Base-by-base conservation (phyloP, 2,113 vertebrate species). In the chimpanzee (Pan troglodytes) region DNA sequence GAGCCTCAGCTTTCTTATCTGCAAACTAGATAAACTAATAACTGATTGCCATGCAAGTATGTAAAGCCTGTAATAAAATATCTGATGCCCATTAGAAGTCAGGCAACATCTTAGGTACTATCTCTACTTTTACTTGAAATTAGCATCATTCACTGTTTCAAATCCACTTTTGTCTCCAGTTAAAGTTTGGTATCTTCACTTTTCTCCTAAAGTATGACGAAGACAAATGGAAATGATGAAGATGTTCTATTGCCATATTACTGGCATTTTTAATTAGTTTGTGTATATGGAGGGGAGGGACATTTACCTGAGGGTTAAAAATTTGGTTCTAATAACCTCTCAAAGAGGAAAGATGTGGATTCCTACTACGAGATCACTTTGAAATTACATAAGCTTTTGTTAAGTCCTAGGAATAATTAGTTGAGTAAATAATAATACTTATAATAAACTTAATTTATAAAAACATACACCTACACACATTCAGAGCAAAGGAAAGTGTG, bases 331-430 rank as follows among this genome's bases (percentile, higher is more conserved):
- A 92, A 83, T 78, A 91, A 92, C 73, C 16, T 35, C 83, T 88
- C 83, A 92, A 84, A 88, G 6, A 82, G 61, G 45, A 92, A 94
- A 85, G 64, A 32, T 84, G 5, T 89, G 35, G 38, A 89, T 55
- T 82, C 23, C 64, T 94, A 70, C 27, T 88, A 45, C 68, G 79
- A 90, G 59, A 76, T 90, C 67, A 57, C 64, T 97, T 96, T 95
- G 55, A 90, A 98, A 96, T 97, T 87, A 89, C 13, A 45, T 12
- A 76, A 87, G 32, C 48, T 38, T 97, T 57, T 79, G 22, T 95
- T 93, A 67, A 70, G 32, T 96, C 18, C 57, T 40, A 55, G 14
- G 35, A 79, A 90, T 43, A 97, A 90, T 35, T 96, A 30, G 82
- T 35, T 96, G 45, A 95, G 10, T 84, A 68, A 95, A 16, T 84